Conservation (phyloP, 2,113 vertebrate genomes). For the Oenanthe oenanthe region DNA sequence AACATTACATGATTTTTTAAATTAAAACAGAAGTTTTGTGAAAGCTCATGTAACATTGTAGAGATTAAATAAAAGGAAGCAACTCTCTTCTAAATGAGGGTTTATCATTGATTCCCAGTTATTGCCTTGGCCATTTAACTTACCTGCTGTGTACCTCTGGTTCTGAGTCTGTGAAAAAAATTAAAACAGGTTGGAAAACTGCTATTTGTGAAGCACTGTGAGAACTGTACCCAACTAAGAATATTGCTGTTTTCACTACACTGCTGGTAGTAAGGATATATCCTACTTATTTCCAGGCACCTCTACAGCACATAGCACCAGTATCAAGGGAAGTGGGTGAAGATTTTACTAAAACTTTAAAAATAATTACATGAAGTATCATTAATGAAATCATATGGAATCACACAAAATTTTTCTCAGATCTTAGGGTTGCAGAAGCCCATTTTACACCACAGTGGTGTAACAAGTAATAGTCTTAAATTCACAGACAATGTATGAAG, state of each 20-base stretch:
- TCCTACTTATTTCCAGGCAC: background rate
- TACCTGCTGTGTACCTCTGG: background rate
- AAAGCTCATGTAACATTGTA: background rate
- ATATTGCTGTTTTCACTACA: background rate
- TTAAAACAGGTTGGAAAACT: background rate
- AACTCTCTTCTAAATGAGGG: background rate
- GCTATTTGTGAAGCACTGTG: background rate
- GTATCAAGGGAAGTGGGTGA: background rate
- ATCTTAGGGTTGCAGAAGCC: background rate
- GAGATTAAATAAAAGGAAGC: background rate
- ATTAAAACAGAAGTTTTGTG: background rate
- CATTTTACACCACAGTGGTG: background rate
- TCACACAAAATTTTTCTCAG: background rate
- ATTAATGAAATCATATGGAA: background rate
- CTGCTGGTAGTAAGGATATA: background rate
- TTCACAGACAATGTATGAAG: background rate
- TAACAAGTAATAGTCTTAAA: background rate
- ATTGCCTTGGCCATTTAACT: background rate
- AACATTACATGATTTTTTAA: background rate
- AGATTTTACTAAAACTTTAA: background rate
- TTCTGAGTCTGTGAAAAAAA: background rate
- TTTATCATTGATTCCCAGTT: background rate
- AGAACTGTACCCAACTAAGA: background rate
- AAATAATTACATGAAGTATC: background rate
- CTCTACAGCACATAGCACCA: background rate